These are phyloP conservation scores for Peromyscus melanophrys DNA, from an alignment of 2,797 vertebrate genomes.

Conservation along the genomic window DNA sequence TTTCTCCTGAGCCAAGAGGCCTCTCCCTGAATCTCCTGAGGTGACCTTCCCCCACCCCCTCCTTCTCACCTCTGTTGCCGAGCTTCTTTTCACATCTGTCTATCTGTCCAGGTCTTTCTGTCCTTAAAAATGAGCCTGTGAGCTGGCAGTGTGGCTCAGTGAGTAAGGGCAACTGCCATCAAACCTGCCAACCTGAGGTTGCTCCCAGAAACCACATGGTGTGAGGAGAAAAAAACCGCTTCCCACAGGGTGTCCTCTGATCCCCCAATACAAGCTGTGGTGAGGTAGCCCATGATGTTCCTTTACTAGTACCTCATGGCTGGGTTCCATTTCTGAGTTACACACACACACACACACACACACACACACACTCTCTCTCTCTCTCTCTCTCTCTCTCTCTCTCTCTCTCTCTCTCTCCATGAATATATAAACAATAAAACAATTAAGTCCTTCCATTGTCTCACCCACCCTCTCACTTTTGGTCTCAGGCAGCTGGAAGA, in stretches of 20 bases:
- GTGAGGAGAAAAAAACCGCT: background rate
- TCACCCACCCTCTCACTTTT: background rate
- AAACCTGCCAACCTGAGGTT: background rate
- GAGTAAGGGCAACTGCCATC: background rate
- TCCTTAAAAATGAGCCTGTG: conserved; percentile 8
- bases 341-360: background rate
- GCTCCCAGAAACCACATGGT: background rate
- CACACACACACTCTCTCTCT: no score
- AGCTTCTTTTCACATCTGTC: background rate
- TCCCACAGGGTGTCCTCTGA: background rate
- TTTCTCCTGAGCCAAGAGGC: background rate
- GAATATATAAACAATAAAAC: background rate
- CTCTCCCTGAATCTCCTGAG: background rate
- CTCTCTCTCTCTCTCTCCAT: background rate
- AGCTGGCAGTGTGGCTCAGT: background rate
- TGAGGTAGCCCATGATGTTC: background rate
- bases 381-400: no score
- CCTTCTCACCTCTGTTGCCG: background rate
- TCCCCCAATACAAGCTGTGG: background rate
- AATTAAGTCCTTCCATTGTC: background rate
- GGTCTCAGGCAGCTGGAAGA: background rate
- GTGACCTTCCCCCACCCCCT: background rate
- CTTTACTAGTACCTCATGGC: background rate
- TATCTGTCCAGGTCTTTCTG: background rate
- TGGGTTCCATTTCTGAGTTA: background rate